Percentiles rank a stretch among this genome's conserved stretches.
Conservation (phyloP, 2,113 vertebrate genomes). For the Heterotilapia buettikoferi region DNA sequence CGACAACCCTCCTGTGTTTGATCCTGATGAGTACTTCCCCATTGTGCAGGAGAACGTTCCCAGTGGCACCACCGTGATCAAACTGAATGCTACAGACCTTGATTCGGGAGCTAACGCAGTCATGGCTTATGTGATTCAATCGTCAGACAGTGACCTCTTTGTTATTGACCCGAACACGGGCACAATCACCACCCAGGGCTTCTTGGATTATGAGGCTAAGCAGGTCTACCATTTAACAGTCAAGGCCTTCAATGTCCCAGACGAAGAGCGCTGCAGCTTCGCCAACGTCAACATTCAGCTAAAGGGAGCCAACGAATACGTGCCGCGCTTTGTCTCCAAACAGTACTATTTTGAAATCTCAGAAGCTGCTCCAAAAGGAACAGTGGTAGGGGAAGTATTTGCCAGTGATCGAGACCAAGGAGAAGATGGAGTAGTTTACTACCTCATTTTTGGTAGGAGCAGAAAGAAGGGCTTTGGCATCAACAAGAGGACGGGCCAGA, state of each 20-base stretch:
- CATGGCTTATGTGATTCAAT: constrained; percentile 88
- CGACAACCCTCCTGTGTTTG: constrained; percentile 89
- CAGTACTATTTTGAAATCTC: constrained; percentile 97
- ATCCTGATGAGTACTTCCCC: constrained; percentile 85
- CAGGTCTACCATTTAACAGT: constrained; percentile 91
- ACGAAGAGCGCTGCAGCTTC: constrained; percentile 91
- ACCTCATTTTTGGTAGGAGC: constrained; percentile 90
- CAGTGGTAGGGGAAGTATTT: constrained; percentile 90
- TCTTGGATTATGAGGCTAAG: constrained; percentile 94
- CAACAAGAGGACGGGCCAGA: constrained; percentile 83
- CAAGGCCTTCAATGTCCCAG: constrained; percentile 94
- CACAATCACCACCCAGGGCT: constrained; percentile 93
- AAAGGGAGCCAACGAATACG: constrained; percentile 93
- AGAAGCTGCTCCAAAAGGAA: constrained; percentile 87
- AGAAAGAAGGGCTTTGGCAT: constrained; percentile 90
- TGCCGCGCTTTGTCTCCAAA: constrained; percentile 96
- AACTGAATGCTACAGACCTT: constrained; percentile 81
- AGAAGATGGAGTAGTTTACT: constrained; percentile 88
- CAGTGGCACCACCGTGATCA: constrained; percentile 91
- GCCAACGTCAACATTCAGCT: constrained; percentile 88
- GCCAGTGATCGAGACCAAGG: constrained; percentile 97
- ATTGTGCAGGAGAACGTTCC: constrained; percentile 91
- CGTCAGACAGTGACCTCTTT: constrained; percentile 95
- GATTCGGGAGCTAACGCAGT: constrained; percentile 88
- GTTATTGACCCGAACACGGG: constrained; percentile 95